Base-by-base conservation (phyloP, 1,140 invertebrate species). In the Drosophila parabipectinata region DNA sequence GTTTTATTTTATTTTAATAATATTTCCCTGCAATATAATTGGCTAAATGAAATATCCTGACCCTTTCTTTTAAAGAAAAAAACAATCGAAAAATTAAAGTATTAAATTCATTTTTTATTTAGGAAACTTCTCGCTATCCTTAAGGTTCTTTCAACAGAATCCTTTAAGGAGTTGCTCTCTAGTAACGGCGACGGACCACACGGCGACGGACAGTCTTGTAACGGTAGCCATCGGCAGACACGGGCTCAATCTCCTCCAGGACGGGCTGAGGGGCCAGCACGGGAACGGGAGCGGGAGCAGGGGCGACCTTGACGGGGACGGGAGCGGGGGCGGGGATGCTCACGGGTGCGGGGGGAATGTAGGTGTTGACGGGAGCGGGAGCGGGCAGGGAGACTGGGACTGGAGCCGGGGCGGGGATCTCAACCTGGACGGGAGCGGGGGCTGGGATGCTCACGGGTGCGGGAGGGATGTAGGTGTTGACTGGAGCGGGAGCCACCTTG, bases 131-230 rank as follows among this genome's bases (percentile, higher is more conserved):
- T 47, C 45, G 58, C 21, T 34, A 44, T 61, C 60, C 61, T 8
- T 39, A 7, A 0, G 15, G 21, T 56, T 7, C 24, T 28, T 1
- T 3, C 1, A 7, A 21, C 4, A 44, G 26, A 28, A 67, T 21
- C n/a, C 18, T 14, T 7, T 3, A 10, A 7, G n/a, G 15, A 57
- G 44, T 32, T 18, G 45, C 41, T 51, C 30, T 57, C 67, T 88
- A 88, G 37, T 61, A 58, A 72, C 84, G 84, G 30, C 84, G 84
- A 61, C 79, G 84, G 66, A 84, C 41, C 48, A 89, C 79, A 30
- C 84, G 79, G 50, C 72, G 72, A 48, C 84, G 84, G 48, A 80
- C 56, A 51, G 84, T 89, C 80, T 84, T 88, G 84, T 88, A 88
- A 24, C 79, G 84, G 79, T 88, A 88, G 24, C 84, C 84, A 63